Percentiles rank a stretch among this genome's conserved stretches.
Conservation (phyloP, 2,113 vertebrate genomes). For the Pomatorhinus ruficollis region DNA sequence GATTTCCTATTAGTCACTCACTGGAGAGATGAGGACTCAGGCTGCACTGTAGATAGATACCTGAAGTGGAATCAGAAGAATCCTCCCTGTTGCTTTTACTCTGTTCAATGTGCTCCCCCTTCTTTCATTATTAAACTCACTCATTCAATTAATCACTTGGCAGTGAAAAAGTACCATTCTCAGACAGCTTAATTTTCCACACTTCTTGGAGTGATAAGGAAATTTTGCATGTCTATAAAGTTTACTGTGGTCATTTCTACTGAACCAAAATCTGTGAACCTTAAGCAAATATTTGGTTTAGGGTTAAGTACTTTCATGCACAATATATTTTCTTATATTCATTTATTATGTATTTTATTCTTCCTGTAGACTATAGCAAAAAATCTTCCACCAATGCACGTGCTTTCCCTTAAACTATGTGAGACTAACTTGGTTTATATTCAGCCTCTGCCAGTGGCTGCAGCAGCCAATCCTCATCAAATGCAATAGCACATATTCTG, state of each 20-base stretch:
- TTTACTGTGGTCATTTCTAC: neutral
- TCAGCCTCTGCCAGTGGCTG: neutral
- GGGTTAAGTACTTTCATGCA: neutral
- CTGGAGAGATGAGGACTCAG: neutral
- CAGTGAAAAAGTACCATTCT: neutral
- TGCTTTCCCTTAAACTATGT: neutral
- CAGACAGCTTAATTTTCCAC: neutral
- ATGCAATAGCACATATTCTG: neutral
- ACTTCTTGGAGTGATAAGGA: neutral
- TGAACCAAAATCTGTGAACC: neutral
- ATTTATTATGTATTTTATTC: neutral
- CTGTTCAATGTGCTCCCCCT: neutral
- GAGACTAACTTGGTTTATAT: neutral
- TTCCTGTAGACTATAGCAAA: neutral
- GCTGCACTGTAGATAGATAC: neutral
- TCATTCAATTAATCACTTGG: neutral
- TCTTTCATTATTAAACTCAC: neutral
- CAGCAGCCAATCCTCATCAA: neutral
- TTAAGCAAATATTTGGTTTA: neutral
- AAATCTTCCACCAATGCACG: neutral
- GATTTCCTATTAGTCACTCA: neutral
- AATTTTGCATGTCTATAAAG: neutral
- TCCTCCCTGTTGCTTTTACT: neutral
- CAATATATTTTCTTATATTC: neutral
- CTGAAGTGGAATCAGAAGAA: neutral